These are phyloP conservation scores for Malaclemys terrapin DNA, from an alignment of 2,113 vertebrate species.

Conservation along the genomic window DNA sequence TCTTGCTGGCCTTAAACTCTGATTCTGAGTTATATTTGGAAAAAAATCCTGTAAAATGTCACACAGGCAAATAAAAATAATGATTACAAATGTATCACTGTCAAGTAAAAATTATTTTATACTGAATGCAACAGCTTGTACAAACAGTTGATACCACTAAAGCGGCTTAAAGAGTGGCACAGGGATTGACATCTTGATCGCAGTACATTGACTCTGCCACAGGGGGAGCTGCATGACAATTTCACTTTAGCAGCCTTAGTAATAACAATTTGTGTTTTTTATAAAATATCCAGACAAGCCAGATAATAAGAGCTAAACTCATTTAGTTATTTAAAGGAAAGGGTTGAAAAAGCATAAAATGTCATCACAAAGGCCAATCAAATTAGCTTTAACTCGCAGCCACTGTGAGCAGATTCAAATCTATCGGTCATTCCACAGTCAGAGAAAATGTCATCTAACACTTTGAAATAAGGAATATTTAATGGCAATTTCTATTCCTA, in stretches of 20 bases:
- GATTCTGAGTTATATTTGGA: background rate
- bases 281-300: background rate
- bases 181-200: background rate
- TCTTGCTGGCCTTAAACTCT: background rate
- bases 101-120: background rate
- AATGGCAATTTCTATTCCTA: background rate
- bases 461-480: background rate
- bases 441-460: constrained; percentile 7
- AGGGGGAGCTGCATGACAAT: background rate
- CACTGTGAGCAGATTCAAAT: background rate
- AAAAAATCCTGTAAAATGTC: background rate
- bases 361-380: constrained; percentile 36
- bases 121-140: background rate
- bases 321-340: background rate
- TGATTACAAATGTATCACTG: background rate
- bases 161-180: background rate
- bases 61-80: background rate
- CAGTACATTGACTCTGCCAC: background rate
- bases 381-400: background rate
- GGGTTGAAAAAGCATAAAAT: constrained; percentile 11
- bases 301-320: background rate
- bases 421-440: constrained; percentile 10
- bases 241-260: background rate
- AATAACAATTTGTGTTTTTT: background rate
- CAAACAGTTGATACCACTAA: background rate